These are phyloP conservation scores for Diglossa brunneiventris DNA, from an alignment of 2,113 vertebrate genomes.

Conservation along the genomic window DNA sequence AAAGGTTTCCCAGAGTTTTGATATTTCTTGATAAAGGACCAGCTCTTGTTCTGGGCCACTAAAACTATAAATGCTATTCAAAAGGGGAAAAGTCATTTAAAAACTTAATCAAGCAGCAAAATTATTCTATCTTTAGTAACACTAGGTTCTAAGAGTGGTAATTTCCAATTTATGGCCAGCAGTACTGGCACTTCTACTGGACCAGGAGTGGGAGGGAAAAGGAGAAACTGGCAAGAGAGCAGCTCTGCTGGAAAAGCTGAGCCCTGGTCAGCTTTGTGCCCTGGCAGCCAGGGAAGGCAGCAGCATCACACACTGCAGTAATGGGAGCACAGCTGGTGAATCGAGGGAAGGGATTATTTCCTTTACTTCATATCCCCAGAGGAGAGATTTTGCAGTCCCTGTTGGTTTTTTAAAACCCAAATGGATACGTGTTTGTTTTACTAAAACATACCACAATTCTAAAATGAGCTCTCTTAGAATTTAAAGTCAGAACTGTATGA, in stretches of 20 bases:
- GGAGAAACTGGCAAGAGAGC: background rate
- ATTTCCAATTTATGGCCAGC: background rate
- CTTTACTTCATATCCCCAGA: background rate
- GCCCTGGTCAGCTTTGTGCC: rapidly evolving
- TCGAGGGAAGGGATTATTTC: background rate
- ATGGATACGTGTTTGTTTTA: background rate
- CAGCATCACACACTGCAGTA: rapidly evolving
- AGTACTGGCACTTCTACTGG: background rate
- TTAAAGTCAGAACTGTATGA: background rate
- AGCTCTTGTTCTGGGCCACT: background rate
- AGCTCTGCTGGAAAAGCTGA: background rate
- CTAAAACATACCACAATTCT: background rate
- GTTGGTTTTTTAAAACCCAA: background rate
- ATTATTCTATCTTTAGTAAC: background rate
- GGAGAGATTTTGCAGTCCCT: background rate
- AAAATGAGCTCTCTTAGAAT: background rate
- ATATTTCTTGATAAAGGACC: background rate
- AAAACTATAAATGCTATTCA: background rate
- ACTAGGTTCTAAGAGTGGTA: background rate
- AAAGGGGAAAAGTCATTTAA: background rate
- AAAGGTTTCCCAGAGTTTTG: background rate
- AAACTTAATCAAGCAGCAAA: background rate
- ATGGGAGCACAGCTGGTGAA: background rate
- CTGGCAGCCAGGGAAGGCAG: background rate
- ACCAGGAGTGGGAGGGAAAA: background rate